These are phyloP conservation scores for Betta splendens DNA, from an alignment of 2,797 vertebrate species.

Conservation along the genomic window DNA sequence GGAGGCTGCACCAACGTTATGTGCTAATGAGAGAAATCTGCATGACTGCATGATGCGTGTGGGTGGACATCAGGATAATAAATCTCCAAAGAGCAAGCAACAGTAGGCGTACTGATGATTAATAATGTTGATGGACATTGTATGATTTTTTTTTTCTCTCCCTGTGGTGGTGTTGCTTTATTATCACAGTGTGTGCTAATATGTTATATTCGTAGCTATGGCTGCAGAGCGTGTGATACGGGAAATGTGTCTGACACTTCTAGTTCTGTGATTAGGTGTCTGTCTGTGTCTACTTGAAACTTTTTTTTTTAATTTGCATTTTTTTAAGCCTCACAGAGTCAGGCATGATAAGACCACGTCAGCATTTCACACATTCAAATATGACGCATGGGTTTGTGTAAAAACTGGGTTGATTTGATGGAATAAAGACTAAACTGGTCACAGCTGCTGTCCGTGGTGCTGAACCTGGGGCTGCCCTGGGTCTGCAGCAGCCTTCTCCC, in stretches of 20 bases:
- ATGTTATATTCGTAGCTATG: conserved; percentile 45
- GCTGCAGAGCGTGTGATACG: conserved; percentile 10
- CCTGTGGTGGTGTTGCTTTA: conserved; percentile 15
- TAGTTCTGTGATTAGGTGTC: background rate
- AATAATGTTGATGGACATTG: conserved; percentile 65
- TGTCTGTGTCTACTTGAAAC: background rate
- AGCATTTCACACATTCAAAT: conserved; percentile 1
- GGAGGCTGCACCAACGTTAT: conserved; percentile 43
- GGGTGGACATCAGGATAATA: conserved; percentile 63
- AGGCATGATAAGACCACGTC: background rate
- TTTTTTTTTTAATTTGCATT: background rate
- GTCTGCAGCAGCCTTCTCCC: background rate
- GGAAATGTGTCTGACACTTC: conserved; percentile 12
- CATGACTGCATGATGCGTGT: conserved; percentile 54
- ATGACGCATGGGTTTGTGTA: background rate
- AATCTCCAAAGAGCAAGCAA: conserved; percentile 52
- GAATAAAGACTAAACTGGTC: background rate
- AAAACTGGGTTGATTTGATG: background rate
- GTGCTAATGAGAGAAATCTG: conserved; percentile 61
- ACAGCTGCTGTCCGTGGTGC: no score
- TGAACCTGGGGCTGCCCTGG: no score
- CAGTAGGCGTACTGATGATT: conserved; percentile 60
- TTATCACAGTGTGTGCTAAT: conserved; percentile 20
- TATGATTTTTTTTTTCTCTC: conserved; percentile 7
- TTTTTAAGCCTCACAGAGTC: no score